Conservation (phyloP, 2,888 invertebrate genomes). For the Fragum fragum region DNA sequence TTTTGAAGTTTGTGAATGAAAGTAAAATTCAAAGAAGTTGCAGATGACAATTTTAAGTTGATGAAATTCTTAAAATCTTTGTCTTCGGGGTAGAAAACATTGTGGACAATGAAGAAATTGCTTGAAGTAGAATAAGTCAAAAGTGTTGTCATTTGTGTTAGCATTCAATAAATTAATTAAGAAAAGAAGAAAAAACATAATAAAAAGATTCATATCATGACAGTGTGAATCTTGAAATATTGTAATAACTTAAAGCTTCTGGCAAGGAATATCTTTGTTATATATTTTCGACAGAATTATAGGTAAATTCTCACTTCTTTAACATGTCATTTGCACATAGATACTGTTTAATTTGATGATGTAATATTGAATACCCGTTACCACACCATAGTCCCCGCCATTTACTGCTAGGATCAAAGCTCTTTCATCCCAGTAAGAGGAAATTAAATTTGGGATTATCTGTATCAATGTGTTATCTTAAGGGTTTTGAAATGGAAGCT, state of each 20-base stretch:
- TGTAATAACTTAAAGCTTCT: not conserved
- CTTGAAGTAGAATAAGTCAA: too few species aligned
- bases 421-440: conserved; percentile 46
- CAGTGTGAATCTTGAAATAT: not conserved
- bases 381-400: not conserved
- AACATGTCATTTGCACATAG: conserved; percentile 22
- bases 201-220: not conserved
- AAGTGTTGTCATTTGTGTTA: too few species aligned
- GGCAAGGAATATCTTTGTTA: not conserved
- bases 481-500: not conserved
- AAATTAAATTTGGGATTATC: conserved; percentile 55
- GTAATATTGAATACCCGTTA: conserved; percentile 7
- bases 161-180: too few species aligned
- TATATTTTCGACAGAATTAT: conserved; percentile 1
- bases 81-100: too few species aligned
- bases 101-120: too few species aligned
- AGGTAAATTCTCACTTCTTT: conserved; percentile 19
- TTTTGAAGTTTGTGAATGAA: too few species aligned
- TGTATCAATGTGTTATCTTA: conserved; percentile 44
- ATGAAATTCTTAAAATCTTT: too few species aligned
- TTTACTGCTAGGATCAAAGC: conserved; percentile 21
- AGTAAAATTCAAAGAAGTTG: too few species aligned
- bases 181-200: too few species aligned
- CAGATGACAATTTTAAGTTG: too few species aligned
- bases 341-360: conserved; percentile 23